A percentile compares a stretch with the other conserved stretches of the same genome.
phyloP scores from a whole-genome alignment of 2,888 invertebrate species.

The Temnothorax rugatulus region DNA sequence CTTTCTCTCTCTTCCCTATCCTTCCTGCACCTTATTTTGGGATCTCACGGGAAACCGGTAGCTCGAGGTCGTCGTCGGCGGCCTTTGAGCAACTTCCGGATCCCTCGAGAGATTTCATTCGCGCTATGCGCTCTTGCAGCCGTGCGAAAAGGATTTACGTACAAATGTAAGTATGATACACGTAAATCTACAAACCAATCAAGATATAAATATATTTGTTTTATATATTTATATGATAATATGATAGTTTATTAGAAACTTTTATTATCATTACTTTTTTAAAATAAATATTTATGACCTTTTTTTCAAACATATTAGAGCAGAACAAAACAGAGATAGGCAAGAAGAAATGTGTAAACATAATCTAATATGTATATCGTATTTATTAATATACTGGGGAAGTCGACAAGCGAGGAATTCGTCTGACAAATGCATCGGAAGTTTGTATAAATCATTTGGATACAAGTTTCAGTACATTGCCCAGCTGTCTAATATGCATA shows the following conservation, averaged over 20 bases:
- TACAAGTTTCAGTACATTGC: constrained; percentile 68
- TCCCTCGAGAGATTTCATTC: constrained; percentile 8
- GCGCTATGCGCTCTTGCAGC: background rate
- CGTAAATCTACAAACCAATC: background rate
- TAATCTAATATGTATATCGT: background rate
- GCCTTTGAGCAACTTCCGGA: constrained; percentile 45
- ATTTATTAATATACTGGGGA: background rate
- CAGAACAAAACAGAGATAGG: background rate
- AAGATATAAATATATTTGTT: background rate
- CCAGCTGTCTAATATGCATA: constrained; percentile 84
- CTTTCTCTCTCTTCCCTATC: background rate
- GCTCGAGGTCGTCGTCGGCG: constrained; percentile 27
- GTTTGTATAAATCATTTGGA: constrained; percentile 26
- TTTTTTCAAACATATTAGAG: background rate
- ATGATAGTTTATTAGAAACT: background rate
- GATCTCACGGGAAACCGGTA: constrained; percentile 22
- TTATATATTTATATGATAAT: background rate
- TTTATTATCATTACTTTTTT: background rate
- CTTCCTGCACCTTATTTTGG: background rate
- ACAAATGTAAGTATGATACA: background rate
- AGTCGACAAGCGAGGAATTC: background rate
- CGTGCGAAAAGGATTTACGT: background rate
- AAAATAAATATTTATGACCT: background rate
- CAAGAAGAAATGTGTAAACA: background rate
- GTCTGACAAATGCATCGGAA: constrained; percentile 40